These are phyloP conservation scores for Drosophila melanica DNA, from an alignment of 1,140 invertebrate species.

Conservation along the genomic window DNA sequence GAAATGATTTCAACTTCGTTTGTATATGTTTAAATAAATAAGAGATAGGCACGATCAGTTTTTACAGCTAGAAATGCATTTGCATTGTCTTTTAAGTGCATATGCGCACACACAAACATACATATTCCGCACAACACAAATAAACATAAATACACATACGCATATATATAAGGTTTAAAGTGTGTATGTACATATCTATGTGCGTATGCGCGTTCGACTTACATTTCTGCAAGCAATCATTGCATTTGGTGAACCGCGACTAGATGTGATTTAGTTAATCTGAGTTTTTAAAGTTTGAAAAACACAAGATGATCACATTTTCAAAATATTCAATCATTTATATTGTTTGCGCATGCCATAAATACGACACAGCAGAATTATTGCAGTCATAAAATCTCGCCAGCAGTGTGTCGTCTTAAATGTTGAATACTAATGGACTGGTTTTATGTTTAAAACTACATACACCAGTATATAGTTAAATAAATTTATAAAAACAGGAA, in stretches of 20 bases:
- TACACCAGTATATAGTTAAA: slow-evolving; percentile 13
- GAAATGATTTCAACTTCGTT: too few species aligned
- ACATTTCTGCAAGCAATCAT: slow-evolving; percentile 54
- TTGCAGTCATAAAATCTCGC: neutral
- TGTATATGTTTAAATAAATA: too few species aligned
- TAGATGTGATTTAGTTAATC: slow-evolving; percentile 10
- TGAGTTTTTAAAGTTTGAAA: slow-evolving; percentile 11
- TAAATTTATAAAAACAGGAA: slow-evolving; percentile 21
- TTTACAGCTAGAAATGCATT: too few species aligned
- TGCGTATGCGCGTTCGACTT: slow-evolving; percentile 63
- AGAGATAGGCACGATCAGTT: too few species aligned
- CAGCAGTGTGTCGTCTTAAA: neutral
- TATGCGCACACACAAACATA: neutral
- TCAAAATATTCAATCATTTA: slow-evolving; percentile 11
- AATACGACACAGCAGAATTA: neutral
- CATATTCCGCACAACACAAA: neutral
- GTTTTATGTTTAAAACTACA: slow-evolving; percentile 8
- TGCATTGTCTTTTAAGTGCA: too few species aligned
- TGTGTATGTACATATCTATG: neutral
- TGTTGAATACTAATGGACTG: neutral
- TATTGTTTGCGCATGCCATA: neutral
- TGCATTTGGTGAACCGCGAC: slow-evolving; percentile 9
- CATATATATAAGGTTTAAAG: neutral
- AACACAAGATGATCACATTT: slow-evolving; percentile 30
- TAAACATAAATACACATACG: neutral